These are phyloP conservation scores for Chelonus insularis DNA, from an alignment of 1,140 invertebrate species.

Conservation along the genomic window DNA sequence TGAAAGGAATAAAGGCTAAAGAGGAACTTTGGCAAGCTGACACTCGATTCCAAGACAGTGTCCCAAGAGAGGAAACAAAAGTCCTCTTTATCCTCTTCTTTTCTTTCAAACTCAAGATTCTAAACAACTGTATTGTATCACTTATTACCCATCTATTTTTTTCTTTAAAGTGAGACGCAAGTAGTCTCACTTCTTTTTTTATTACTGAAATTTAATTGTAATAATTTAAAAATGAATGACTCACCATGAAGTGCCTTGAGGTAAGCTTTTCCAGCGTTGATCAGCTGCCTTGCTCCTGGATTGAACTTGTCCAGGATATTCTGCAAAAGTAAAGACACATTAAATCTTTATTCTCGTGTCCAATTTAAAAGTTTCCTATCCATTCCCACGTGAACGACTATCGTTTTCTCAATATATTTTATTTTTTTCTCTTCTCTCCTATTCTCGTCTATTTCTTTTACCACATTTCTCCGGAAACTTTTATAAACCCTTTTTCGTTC, in stretches of 20 bases:
- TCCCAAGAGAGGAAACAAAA: constrained; percentile 33
- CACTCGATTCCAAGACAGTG: constrained; percentile 40
- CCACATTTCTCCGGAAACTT: constrained; percentile 15
- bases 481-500: constrained; percentile 17
- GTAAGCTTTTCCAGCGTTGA: constrained; percentile 89
- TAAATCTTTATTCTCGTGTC: constrained; percentile 14
- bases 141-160: background rate
- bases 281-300: constrained; percentile 87
- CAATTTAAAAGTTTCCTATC: constrained; percentile 21
- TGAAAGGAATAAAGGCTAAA: constrained; percentile 1
- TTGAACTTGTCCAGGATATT: constrained; percentile 95
- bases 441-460: background rate
- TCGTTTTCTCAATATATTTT: background rate
- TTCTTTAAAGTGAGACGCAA: no score
- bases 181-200: no score
- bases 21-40: constrained; percentile 37
- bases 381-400: constrained; percentile 17
- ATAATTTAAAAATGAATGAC: constrained; percentile 45
- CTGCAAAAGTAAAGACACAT: constrained; percentile 66
- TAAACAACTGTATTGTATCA: constrained; percentile 23
- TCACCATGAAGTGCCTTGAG: constrained; percentile 90
- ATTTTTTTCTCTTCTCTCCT: background rate
- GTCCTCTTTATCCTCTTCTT: constrained; percentile 8
- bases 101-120: background rate
- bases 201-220: no score